phyloP scores from a whole-genome alignment of 2,888 invertebrate genomes.

The Pyrrhia umbra region DNA sequence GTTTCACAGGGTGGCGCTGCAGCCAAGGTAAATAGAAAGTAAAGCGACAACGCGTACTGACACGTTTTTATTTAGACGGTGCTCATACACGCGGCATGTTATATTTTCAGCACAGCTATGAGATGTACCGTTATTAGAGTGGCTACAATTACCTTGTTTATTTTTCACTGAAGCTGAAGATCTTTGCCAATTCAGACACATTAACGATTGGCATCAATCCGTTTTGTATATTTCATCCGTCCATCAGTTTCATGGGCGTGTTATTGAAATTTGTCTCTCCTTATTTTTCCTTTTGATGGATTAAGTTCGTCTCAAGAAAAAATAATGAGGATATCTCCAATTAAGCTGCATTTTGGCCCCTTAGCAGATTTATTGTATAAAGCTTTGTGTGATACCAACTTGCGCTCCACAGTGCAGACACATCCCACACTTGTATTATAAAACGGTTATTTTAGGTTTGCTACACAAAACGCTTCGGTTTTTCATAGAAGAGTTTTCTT shows the following conservation, averaged over 20 bases:
- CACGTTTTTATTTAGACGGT: constrained; percentile 75
- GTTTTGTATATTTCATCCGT: constrained; percentile 53
- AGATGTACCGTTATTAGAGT: constrained; percentile 72
- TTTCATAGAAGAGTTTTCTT: constrained; percentile 63
- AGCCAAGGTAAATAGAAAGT: constrained; percentile 84
- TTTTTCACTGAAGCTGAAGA: constrained; percentile 61
- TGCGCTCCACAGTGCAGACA: constrained; percentile 55
- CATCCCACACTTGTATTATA: constrained; percentile 63
- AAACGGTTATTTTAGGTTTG: constrained; percentile 59
- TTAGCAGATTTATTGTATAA: constrained; percentile 64
- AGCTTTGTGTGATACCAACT: constrained; percentile 63
- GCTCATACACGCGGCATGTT: constrained; percentile 79
- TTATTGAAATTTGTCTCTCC: constrained; percentile 26
- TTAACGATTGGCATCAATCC: constrained; percentile 58
- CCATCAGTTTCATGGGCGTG: constrained; percentile 38
- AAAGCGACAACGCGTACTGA: constrained; percentile 65
- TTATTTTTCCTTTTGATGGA: constrained; percentile 39
- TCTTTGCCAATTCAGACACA: constrained; percentile 65
- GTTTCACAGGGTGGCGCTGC: constrained; percentile 87
- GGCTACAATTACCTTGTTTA: constrained; percentile 64
- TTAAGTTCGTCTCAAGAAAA: constrained; percentile 27
- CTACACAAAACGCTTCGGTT: constrained; percentile 68
- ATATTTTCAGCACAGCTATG: constrained; percentile 76
- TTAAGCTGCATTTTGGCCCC: constrained; percentile 51
- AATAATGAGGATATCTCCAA: constrained; percentile 38